phyloP scores from a whole-genome alignment of 2,797 vertebrate genomes.

The Hyperoplus lanceolatus region DNA sequence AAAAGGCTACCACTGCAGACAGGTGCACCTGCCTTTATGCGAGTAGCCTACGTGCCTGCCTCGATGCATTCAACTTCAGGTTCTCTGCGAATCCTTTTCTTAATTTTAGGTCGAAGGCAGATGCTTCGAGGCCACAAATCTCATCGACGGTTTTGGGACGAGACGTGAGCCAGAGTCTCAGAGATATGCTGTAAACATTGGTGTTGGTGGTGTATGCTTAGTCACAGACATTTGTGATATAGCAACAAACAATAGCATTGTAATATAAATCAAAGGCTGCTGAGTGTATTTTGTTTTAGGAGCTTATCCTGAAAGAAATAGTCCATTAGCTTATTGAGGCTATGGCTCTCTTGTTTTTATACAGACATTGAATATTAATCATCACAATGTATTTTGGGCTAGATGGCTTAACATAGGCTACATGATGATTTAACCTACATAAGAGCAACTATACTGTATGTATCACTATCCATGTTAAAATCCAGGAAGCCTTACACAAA shows the following conservation, averaged over 20 bases:
- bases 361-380: constrained; percentile 48
- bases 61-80: constrained; percentile 72
- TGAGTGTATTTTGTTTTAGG: constrained; percentile 24
- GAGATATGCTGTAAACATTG: constrained; percentile 62
- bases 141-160: constrained; percentile 40
- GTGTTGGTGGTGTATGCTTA: constrained; percentile 63
- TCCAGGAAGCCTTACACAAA: constrained; percentile 1
- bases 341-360: constrained; percentile 20
- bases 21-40: constrained; percentile 81
- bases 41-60: constrained; percentile 65
- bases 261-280: constrained; percentile 18
- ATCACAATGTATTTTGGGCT: constrained; percentile 52
- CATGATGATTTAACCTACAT: constrained; percentile 29
- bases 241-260: constrained; percentile 43
- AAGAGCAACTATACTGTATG: constrained; percentile 8
- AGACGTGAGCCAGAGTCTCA: constrained; percentile 31
- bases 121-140: constrained; percentile 58
- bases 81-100: constrained; percentile 43
- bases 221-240: constrained; percentile 74
- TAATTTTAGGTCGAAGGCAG: constrained; percentile 58
- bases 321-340: constrained; percentile 17
- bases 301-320: constrained; percentile 18
- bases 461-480: constrained; percentile 12
- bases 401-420: constrained; percentile 50
- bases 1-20: constrained; percentile 79